These are phyloP conservation scores for Cyanistes caeruleus DNA, from an alignment of 2,113 vertebrate species.

Conservation along the genomic window DNA sequence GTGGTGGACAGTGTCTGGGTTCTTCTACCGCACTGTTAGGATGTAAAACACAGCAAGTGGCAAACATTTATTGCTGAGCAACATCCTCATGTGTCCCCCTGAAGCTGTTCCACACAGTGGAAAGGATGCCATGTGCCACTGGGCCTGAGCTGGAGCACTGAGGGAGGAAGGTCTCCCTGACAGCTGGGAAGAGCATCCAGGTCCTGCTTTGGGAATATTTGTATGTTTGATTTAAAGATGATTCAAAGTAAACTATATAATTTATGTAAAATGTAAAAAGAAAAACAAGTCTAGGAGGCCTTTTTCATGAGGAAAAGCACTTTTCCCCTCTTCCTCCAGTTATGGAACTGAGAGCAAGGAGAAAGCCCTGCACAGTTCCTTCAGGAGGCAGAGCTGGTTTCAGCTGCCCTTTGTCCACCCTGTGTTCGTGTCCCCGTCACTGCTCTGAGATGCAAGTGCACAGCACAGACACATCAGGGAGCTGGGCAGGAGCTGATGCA, in stretches of 20 bases:
- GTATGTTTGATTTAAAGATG: rapidly evolving
- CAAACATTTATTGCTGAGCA: neutral
- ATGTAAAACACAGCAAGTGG: neutral
- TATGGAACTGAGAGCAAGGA: neutral
- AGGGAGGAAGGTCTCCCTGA: neutral
- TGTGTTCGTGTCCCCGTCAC: rapidly evolving
- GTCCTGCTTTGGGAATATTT: neutral
- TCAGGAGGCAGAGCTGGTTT: neutral
- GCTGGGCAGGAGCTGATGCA: neutral
- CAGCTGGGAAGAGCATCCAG: neutral
- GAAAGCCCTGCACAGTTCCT: neutral
- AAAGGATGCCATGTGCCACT: neutral
- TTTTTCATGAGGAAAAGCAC: neutral
- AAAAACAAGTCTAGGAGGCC: neutral
- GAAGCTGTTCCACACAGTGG: rapidly evolving
- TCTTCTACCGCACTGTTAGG: neutral
- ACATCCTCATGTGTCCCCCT: neutral
- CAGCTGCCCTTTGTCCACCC: neutral
- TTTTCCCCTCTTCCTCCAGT: neutral
- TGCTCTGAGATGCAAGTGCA: neutral
- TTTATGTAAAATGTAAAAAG: neutral
- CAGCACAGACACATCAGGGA: neutral
- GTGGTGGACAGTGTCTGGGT: neutral
- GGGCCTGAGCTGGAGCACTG: neutral
- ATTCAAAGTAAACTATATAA: neutral